A percentile compares a stretch with the other conserved stretches of the same genome.
These are phyloP conservation scores for Therioaphis trifolii DNA, from an alignment of 2,888 invertebrate species.

Conservation along the genomic window DNA sequence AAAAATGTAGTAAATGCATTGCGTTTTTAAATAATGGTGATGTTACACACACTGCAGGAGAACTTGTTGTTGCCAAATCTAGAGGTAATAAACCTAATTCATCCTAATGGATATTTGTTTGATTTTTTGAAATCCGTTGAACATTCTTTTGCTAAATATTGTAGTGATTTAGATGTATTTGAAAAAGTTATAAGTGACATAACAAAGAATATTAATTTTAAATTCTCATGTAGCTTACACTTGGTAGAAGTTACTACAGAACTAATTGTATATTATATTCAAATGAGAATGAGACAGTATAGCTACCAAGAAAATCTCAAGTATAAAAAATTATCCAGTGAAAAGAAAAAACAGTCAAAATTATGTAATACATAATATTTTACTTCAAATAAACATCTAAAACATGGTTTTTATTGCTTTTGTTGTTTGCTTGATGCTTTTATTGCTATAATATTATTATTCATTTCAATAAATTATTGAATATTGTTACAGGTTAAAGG, in stretches of 20 bases:
- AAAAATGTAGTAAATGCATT: background rate
- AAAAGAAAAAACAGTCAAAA: conserved; percentile 10
- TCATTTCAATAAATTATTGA: no score
- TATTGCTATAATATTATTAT: no score
- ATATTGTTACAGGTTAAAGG: no score
- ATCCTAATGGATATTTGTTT: conserved; percentile 17
- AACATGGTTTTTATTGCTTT: no score
- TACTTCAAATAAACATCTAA: no score
- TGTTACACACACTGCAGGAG: no score
- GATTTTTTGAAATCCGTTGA: conserved; percentile 11
- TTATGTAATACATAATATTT: conserved; percentile 4
- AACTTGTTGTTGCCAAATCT: background rate
- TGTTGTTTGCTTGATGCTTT: no score
- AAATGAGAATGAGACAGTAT: conserved; percentile 15
- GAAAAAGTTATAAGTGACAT: conserved; percentile 7
- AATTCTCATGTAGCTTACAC: background rate
- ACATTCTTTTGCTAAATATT: conserved; percentile 20
- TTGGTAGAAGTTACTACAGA: conserved; percentile 10
- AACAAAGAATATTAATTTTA: background rate
- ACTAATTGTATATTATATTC: conserved; percentile 1
- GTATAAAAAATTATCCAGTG: background rate
- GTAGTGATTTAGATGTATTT: conserved; percentile 1
- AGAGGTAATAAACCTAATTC: conserved; percentile 1
- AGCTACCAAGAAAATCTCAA: conserved; percentile 4
- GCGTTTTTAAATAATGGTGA: no score